A percentile compares a stretch with the other conserved stretches of the same genome.
These are phyloP conservation scores for Hipparchia semele DNA, from an alignment of 2,888 invertebrate genomes.

Conservation along the genomic window DNA sequence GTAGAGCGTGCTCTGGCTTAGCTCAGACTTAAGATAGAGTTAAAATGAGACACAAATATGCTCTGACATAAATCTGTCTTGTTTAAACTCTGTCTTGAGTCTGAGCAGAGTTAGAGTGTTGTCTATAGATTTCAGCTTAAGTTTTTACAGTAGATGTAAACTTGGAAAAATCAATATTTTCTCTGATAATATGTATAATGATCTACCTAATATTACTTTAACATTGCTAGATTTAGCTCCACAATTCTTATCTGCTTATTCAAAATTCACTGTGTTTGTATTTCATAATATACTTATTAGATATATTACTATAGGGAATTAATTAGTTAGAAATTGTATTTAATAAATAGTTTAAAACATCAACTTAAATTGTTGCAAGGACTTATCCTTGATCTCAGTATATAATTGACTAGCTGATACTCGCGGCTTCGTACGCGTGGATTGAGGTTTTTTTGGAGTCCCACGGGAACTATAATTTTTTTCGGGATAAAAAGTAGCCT, in stretches of 20 bases:
- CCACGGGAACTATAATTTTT: too few relatives aligned
- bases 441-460: too few relatives aligned
- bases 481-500: too few relatives aligned
- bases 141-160: too few relatives aligned
- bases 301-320: not conserved
- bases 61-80: too few relatives aligned
- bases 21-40: too few relatives aligned
- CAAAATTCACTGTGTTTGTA: not conserved
- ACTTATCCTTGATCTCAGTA: not conserved
- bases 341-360: not conserved
- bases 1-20: too few relatives aligned
- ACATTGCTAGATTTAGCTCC: not conserved
- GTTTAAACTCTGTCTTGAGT: too few relatives aligned
- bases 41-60: too few relatives aligned
- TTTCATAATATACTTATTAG: not conserved
- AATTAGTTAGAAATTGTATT: not conserved
- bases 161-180: not conserved
- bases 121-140: too few relatives aligned
- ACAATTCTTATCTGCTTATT: conserved; percentile 13
- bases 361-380: not conserved
- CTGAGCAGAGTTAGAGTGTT: too few relatives aligned
- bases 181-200: not conserved
- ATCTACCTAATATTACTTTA: not conserved
- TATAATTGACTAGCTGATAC: not conserved
- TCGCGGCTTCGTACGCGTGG: too few relatives aligned